Conservation (phyloP, 2,113 vertebrate genomes). For the Nycticorax nycticorax region DNA sequence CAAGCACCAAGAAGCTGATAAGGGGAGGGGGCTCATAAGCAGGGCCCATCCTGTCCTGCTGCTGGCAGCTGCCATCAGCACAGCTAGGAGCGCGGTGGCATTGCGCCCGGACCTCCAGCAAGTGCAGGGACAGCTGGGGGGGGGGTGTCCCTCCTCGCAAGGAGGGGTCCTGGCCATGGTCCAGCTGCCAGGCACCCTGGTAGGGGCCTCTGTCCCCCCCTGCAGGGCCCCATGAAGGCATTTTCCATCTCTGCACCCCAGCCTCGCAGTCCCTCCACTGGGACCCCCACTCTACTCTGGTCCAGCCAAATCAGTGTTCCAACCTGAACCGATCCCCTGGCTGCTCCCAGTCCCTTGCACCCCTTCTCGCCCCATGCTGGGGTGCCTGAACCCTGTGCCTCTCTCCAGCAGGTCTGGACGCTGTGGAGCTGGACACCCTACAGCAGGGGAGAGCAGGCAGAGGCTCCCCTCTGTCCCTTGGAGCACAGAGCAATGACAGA, state of each 20-base stretch:
- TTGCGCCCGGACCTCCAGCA: not conserved
- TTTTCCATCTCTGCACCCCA: not conserved
- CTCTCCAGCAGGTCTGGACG: not conserved
- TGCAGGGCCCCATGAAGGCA: fast-evolving
- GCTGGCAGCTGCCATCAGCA: not conserved
- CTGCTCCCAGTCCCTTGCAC: not conserved
- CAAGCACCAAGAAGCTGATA: fast-evolving
- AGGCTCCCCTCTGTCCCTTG: not conserved
- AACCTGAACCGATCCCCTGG: fast-evolving
- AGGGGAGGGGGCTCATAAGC: not conserved
- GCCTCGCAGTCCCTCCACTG: not conserved
- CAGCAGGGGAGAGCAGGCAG: not conserved
- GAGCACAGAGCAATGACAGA: not conserved
- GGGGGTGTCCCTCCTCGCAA: not conserved
- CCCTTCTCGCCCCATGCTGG: fast-evolving
- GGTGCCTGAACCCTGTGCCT: not conserved
- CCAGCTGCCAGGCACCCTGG: not conserved
- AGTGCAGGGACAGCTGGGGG: not conserved
- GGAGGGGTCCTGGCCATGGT: not conserved
- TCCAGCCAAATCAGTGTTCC: not conserved
- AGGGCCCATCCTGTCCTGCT: not conserved
- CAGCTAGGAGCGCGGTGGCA: not conserved
- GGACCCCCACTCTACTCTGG: fast-evolving
- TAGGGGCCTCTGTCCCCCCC: not conserved
- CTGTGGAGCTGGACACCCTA: not conserved